Conservation (phyloP, 2,888 invertebrate genomes). For the Lochmaea crataegi region DNA sequence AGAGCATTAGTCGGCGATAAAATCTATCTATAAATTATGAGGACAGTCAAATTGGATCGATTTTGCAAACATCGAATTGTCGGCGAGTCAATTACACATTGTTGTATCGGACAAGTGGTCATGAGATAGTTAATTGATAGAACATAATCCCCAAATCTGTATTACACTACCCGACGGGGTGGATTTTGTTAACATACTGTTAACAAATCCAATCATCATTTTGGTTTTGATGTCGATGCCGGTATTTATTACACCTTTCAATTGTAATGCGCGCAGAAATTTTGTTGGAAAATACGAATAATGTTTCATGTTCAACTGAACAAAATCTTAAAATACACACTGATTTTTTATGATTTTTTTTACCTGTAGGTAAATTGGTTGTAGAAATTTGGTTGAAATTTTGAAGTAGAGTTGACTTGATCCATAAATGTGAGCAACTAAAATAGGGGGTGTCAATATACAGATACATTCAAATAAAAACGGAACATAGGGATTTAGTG, state of each 20-base stretch:
- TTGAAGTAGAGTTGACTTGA: no score
- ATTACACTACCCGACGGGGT: slow-evolving; percentile 34
- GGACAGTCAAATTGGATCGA: slow-evolving; percentile 34
- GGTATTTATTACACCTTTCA: slow-evolving; percentile 24
- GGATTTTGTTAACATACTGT: slow-evolving; percentile 39
- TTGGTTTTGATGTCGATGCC: slow-evolving; percentile 28
- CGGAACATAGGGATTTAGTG: no score
- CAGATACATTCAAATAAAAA: no score
- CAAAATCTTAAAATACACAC: no score
- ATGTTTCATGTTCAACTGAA: not conserved
- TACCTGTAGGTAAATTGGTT: no score
- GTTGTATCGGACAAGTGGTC: slow-evolving; percentile 42
- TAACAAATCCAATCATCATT: slow-evolving; percentile 39
- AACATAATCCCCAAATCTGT: slow-evolving; percentile 40
- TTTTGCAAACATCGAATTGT: slow-evolving; percentile 41
- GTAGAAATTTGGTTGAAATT: no score
- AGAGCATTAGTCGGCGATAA: slow-evolving; percentile 23
- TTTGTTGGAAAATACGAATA: not conserved
- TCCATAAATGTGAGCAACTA: no score
- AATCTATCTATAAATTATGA: slow-evolving; percentile 37
- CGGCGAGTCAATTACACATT: slow-evolving; percentile 42
- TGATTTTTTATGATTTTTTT: no score
- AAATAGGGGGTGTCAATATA: no score
- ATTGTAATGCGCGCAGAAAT: not conserved
- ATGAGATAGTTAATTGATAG: slow-evolving; percentile 41